Evolutionary conservation across 2,797 vertebrate genomes (phyloP).

Genomic region (Danio albolineatus): DNA sequence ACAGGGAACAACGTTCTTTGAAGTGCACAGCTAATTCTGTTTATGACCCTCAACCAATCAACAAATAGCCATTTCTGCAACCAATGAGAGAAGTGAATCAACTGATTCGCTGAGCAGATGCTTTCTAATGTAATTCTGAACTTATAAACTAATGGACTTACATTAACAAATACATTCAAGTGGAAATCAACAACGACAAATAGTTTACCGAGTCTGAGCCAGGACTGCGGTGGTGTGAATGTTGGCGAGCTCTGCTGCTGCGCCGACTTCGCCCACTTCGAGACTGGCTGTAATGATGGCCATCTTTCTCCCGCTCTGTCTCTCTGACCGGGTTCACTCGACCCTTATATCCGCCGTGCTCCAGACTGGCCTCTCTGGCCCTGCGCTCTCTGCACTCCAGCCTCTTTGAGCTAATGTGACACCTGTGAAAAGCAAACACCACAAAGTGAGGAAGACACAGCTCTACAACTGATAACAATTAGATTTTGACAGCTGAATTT

Average conservation of each 20-base stretch:
- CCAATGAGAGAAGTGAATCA: constrained; percentile 19
- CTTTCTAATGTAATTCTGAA: background rate
- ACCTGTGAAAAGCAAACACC: constrained; percentile 66
- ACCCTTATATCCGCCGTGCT: constrained; percentile 46
- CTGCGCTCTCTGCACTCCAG: constrained; percentile 78
- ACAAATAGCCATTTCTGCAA: constrained; percentile 40
- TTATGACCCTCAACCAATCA: constrained; percentile 36
- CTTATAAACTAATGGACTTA: background rate
- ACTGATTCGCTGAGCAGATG: constrained; percentile 4
- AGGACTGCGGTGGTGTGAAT: constrained; percentile 68
- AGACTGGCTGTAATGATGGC: constrained; percentile 84
- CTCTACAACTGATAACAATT: background rate
- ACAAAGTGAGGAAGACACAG: background rate
- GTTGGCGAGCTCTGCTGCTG: constrained; percentile 80
- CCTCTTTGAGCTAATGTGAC: constrained; percentile 80
- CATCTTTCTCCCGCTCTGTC: constrained; percentile 66
- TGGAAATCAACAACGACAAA: background rate
- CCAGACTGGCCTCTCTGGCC: constrained; percentile 79
- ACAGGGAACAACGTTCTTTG: constrained; percentile 75
- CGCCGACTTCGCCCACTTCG: constrained; percentile 69
- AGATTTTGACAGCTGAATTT: constrained; percentile 6
- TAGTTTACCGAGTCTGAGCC: constrained; percentile 81
- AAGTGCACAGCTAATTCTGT: constrained; percentile 47
- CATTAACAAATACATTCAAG: background rate
- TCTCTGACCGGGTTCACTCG: constrained; percentile 7